Evolutionary conservation across 2,888 invertebrate genomes (phyloP), one percentile per base, ranked within the genome.

Genomic region (Chrysolina haemoptera): DNA sequence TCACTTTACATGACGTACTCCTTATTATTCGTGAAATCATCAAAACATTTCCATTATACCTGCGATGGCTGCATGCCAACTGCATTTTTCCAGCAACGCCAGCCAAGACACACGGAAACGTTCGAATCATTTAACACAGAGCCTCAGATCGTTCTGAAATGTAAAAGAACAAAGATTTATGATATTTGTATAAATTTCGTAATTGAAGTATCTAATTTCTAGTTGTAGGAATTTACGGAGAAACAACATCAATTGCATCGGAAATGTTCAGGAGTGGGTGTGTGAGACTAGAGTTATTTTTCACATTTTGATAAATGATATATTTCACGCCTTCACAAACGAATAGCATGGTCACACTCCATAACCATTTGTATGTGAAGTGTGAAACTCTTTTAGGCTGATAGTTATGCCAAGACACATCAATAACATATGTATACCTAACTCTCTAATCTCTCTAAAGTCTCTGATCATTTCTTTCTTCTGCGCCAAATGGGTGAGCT

Each of bases 1-100:
- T 35, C 35, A 35, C 8, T 35, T 59, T 14, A 22, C 59, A 27
- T n/a, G 35, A n/a, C 14, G 14, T 35, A 27, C 35, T 16, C n/a
- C 27, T 22, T n/a, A 14, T 10, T 22, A 59, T 59, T 59, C 35
- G 27, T 59, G 22, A 59, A 59, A 35, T 59, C 59, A 59, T 35
- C 14, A 35, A 59, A 59, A 59, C 22, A 14, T 12, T 65, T 65
- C 43, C 14, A 65, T 65, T 65, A 22, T 59, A 65, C 65, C 65
- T 65, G 65, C 14, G 65, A 65, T 65, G 65, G 65, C 22, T n/a
- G 22, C 14, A 12, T 65, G 65, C 65, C 65, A 65, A 65, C 14
- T 11, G 22, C 43, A 65, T 65, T 65, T 46, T 43, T 65, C 59
- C 22, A 9, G 41, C n/a, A 59, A 68, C 68, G 46, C 41, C 14